Base-by-base conservation (phyloP, 2,113 vertebrate species). In the Isurus oxyrinchus region DNA sequence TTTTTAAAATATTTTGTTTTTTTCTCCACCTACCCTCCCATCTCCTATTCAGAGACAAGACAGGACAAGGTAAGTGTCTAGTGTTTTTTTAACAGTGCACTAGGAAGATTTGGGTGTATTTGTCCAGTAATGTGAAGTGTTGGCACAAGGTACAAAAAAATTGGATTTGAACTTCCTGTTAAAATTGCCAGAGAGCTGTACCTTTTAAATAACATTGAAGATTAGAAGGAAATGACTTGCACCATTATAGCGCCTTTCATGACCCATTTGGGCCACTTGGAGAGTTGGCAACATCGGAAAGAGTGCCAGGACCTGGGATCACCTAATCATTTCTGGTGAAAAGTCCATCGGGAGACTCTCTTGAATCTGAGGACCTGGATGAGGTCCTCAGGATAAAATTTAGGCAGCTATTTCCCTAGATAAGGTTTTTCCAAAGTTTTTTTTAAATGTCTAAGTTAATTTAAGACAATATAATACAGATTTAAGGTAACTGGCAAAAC, bases 41-140 rank as follows among this genome's bases (percentile, higher is more conserved):
- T 31, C n/a, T 6, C 35, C 96, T 97, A 98, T 98, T 96, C 97
- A 99, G 98, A 98, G 97, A 96, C 97, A 96, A 98, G 98, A 96
- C 97, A 98, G 95, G 98, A 99, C 7, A 99, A 99, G 98, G 99
- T 99, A 97, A 98, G 97, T 0, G 0, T 0, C 0, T 61, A 7
- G 59, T n/a, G 5, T 21, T 59, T 1, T 94, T 94, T 63, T 31
- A 40, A 31, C 55, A 63, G 59, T 63, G 19, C 16, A n/a, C 19
- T 94, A 13, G 90, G 14, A 59, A 61, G 19, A n/a, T 40, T 27
- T 5, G 53, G 86, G 53, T 59, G 31, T n/a, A 35, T 91, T 59
- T 91, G 55, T 5, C 13, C 25, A 16, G 53, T 27, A 59, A 57
- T 35, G 57, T 40, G 7, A 94, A 61, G 31, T 93, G 13, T n/a